A percentile compares a stretch with the other conserved stretches of the same genome.
phyloP scores from a whole-genome alignment of 2,797 vertebrate species.

The Myoxocephalus aenaeus region DNA sequence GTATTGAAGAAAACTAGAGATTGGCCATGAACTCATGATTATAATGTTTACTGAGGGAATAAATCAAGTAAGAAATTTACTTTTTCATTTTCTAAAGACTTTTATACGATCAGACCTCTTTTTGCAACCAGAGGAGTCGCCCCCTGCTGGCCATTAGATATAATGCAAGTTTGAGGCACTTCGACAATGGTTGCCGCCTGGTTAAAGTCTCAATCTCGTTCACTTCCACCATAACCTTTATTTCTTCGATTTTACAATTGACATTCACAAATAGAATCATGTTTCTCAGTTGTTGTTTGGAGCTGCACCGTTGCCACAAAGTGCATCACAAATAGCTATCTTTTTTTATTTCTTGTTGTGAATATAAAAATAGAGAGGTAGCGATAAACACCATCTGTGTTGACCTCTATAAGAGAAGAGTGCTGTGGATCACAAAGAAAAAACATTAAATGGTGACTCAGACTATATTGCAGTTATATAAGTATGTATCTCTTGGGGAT shows the following conservation, averaged over 20 bases:
- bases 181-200: background rate
- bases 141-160: background rate
- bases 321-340: background rate
- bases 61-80: background rate
- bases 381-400: background rate
- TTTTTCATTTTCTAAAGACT: too few relatives aligned
- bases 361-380: background rate
- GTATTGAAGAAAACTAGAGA: background rate
- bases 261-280: background rate
- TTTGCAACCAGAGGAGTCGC: background rate
- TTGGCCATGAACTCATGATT: background rate
- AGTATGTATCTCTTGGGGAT: background rate
- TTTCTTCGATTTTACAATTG: background rate
- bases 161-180: background rate
- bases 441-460: too few relatives aligned
- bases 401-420: background rate
- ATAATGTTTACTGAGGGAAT: background rate
- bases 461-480: background rate
- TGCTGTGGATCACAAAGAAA: too few relatives aligned
- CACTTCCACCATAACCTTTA: background rate
- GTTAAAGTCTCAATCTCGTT: background rate
- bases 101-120: background rate
- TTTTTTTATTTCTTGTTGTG: background rate
- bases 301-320: background rate
- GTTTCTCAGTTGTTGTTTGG: background rate